Evolutionary conservation across 2,113 vertebrate species (phyloP).

Genomic region (Passerina amoena): DNA sequence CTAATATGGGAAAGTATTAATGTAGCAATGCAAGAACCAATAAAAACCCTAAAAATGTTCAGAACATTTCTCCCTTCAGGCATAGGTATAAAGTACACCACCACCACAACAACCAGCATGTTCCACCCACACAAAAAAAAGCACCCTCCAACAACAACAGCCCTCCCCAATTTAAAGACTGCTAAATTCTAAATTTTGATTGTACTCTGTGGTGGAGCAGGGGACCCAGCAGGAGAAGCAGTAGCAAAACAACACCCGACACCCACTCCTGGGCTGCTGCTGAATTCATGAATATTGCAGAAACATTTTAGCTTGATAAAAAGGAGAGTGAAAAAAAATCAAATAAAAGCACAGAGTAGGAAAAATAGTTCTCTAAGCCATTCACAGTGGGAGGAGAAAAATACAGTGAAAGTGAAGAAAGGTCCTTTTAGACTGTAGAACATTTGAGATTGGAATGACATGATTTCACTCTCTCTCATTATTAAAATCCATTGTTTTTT

Average conservation of each 20-base stretch:
- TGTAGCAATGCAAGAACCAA: not conserved
- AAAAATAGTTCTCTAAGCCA: conserved; percentile 27
- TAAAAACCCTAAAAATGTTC: not conserved
- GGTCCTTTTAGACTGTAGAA: not conserved
- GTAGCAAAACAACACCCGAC: conserved; percentile 27
- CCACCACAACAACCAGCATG: not conserved
- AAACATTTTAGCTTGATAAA: conserved; percentile 28
- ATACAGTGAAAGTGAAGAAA: not conserved
- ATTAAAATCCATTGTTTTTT: conserved; percentile 25
- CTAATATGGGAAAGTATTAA: not conserved
- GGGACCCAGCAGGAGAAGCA: conserved; percentile 13
- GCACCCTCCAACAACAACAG: not conserved
- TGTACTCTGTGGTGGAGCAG: not conserved
- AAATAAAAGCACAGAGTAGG: conserved; percentile 22
- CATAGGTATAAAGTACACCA: not conserved
- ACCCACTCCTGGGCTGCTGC: conserved; percentile 39
- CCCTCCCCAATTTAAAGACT: not conserved
- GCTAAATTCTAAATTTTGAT: not conserved
- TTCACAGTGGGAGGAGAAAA: not conserved
- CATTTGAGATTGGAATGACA: not conserved
- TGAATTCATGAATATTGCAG: conserved; percentile 47
- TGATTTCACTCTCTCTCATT: not conserved
- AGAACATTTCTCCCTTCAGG: not conserved
- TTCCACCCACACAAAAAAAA: not conserved
- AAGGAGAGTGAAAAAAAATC: conserved; percentile 3